Evolutionary conservation across 1,140 invertebrate species (phyloP), one percentile per base, ranked within the genome.

Genomic region (Reticulitermes speratus): DNA sequence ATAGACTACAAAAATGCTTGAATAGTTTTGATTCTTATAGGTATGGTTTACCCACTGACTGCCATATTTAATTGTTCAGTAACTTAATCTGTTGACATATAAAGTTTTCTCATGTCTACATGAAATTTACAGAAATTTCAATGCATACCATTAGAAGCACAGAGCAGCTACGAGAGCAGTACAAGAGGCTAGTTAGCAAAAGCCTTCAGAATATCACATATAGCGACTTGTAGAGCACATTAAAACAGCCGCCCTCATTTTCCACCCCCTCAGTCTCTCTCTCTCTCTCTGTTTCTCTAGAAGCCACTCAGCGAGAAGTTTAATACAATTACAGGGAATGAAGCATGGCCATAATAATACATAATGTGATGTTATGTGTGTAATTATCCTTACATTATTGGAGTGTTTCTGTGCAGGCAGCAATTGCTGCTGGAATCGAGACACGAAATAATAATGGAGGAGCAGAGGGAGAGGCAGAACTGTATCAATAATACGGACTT

Each of bases 321-420:
- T 88, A 87, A 85, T 88, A 86, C 81, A 87, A 87, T 88, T 85
- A 86, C 87, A 88, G 82, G 87, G 87, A 86, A 87, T 82, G 85
- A 83, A 86, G 85, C 19, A 44, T n/a, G 23, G 81, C 75, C 65
- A 85, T 87, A 88, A 88, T 87, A 87, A 83, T 87, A 88, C 86
- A 88, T 87, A 86, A 86, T 86, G 85, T 84, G 84, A 85, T 87
- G 85, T 87, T 88, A 88, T 88, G 87, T 88, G 89, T 89, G 84
- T 86, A 87, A 88, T 89, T 89, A 88, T 88, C 87, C 87, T 87
- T 82, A 82, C 86, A 87, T 88, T 89, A 88, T 88, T 86, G 85
- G 86, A 87, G 86, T 86, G 81, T 87, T 85, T 86, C 87, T 86
- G 83, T 52, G 25, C 45, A 84, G 25, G 30, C 83, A 32, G 45